Base-by-base conservation (phyloP, 2,888 invertebrate genomes). In the Steromphala cineraria region DNA sequence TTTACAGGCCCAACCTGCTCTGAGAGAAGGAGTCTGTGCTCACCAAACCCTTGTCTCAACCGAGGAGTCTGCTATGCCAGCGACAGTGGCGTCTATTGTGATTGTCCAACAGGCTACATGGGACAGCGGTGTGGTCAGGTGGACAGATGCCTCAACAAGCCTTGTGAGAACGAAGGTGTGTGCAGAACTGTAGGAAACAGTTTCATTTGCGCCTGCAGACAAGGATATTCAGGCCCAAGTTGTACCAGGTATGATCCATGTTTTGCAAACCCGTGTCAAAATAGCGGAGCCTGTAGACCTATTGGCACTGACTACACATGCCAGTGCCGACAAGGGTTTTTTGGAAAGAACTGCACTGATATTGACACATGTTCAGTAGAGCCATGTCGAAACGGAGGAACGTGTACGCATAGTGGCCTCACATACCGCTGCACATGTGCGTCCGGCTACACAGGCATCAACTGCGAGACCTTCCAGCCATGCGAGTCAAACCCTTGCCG, bases 401-500 rank as follows among this genome's bases (percentile, higher is more conserved):
- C 53, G 10, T 76, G 76, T 55, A 36, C 76, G 3, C 28, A 28
- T 5, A 36, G 36, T 31, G 76, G 55, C 8, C 55, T 76, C 10
- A 31, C 55, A 24, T 76, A 76, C 24, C 24, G 31, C 31, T 76
- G 76, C 55, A 36, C 31, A 15, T 76, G 76, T 31, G 28, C 76
- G 7, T 53, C 53, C 7, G 53, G 53, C 10, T 53, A 53, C 24
- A 53, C 53, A 8, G 76, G 76, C 13, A 13, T 24, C 24, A 76
- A 76, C 36, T 76, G 76, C 31, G 76, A 76, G 17, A 76, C 55
- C 5, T 76, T 24, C 76, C 53, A 76, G 53, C 55, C 53, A 1
- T 76, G 76, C 19, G 53, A 28, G 53, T 55, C 76, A n/a, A 53
- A 55, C 19, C 76, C 76, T 10, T 76, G 76, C 55, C 76, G 31